Evolutionary conservation across 2,797 vertebrate genomes (phyloP).

Genomic region (Taeniopygia guttata): DNA sequence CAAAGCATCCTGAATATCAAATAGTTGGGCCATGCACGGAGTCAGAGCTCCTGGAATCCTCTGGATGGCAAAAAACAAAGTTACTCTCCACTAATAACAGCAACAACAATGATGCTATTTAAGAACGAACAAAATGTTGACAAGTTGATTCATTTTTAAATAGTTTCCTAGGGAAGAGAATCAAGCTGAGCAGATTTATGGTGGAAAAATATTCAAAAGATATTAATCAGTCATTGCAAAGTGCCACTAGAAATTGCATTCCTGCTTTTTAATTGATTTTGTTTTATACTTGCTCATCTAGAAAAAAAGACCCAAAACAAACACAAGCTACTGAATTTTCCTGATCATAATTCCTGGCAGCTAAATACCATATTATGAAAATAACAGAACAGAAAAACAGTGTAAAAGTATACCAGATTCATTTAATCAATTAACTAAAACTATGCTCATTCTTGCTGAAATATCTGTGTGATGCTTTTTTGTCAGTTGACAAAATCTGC

Average conservation of each 20-base stretch:
- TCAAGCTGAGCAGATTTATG: constrained; percentile 1
- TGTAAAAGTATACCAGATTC: neutral
- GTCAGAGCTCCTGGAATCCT: neutral
- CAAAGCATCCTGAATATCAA: constrained; percentile 21
- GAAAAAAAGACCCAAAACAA: neutral
- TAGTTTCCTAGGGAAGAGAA: constrained; percentile 10
- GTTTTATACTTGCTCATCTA: neutral
- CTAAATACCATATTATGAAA: neutral
- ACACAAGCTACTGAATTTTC: neutral
- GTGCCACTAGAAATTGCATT: constrained; percentile 27
- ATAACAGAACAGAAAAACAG: neutral
- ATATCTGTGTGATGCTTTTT: neutral
- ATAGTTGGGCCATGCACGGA: neutral
- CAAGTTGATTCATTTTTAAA: constrained; percentile 45
- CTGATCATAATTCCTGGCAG: neutral
- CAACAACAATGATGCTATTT: neutral
- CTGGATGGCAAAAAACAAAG: neutral
- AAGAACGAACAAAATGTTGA: constrained; percentile 47
- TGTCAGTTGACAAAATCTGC: neutral
- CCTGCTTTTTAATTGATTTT: constrained; percentile 16
- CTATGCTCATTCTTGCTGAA: neutral
- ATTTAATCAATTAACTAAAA: constrained; percentile 3
- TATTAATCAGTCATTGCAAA: constrained; percentile 10
- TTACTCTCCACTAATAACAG: neutral
- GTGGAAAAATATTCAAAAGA: constrained; percentile 30